phyloP scores from a whole-genome alignment of 2,113 vertebrate species.

The Equus quagga region DNA sequence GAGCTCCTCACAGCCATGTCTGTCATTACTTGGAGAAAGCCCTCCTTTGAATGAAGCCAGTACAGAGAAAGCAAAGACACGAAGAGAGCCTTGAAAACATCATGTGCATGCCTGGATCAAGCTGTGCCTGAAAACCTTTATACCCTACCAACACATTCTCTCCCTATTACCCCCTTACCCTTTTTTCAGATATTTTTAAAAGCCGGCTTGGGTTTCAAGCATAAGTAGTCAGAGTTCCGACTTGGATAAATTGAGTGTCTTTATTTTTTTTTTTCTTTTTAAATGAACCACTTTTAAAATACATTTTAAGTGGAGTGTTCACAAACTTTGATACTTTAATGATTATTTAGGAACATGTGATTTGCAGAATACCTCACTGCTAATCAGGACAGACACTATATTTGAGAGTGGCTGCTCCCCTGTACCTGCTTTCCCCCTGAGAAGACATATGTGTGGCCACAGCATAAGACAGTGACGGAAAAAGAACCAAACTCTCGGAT shows the following conservation, averaged over 20 bases:
- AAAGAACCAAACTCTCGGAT: not conserved
- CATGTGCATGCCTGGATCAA: not conserved
- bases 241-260: not conserved
- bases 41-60: not conserved
- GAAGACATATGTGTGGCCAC: not conserved
- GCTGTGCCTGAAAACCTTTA: not conserved
- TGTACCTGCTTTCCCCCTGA: not conserved
- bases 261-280: not conserved
- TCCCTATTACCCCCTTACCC: not conserved
- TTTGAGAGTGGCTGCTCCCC: not conserved
- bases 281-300: not conserved
- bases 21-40: not conserved
- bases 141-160: not conserved
- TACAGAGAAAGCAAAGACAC: not conserved
- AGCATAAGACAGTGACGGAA: not conserved
- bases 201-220: constrained; percentile 14
- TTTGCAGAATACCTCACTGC: not conserved
- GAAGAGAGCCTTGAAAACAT: not conserved
- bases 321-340: not conserved
- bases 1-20: not conserved
- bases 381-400: not conserved
- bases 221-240: not conserved
- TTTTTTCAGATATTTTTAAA: not conserved
- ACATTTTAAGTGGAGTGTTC: constrained; percentile 1
- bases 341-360: not conserved